Evolutionary conservation across 2,797 vertebrate species (phyloP).

Genomic region (Enteromius paludinosus): DNA sequence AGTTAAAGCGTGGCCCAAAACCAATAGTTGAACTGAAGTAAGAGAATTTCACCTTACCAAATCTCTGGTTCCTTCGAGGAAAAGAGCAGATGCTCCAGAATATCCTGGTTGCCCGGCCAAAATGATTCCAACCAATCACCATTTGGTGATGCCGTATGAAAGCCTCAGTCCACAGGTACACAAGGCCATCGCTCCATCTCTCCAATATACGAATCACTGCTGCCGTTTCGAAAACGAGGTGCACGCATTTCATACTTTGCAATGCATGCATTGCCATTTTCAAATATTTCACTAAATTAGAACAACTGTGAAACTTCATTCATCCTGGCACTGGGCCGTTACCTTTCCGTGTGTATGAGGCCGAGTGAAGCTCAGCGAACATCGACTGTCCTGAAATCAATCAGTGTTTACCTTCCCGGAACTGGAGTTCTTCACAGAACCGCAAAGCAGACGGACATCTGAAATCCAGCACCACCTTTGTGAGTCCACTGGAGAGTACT

Average conservation of each 20-base stretch:
- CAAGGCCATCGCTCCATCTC: constrained; percentile 10
- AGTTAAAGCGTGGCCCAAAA: constrained; percentile 1
- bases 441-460: constrained; percentile 46
- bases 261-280: not conserved
- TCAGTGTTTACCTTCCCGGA: constrained; percentile 60
- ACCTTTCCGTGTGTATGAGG: not conserved
- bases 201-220: not conserved
- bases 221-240: not conserved
- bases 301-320: not conserved
- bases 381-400: not conserved
- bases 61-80: constrained; percentile 46
- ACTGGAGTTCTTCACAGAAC: constrained; percentile 46
- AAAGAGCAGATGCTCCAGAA: not conserved
- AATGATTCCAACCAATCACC: constrained; percentile 26
- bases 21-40: not conserved
- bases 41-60: constrained; percentile 51
- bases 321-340: not conserved
- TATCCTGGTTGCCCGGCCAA: not conserved
- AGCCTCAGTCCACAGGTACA: not conserved
- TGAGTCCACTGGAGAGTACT: constrained; percentile 3
- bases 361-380: constrained; percentile 16
- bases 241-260: not conserved
- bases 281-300: not conserved
- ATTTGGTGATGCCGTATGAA: not conserved
- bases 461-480: constrained; percentile 25